Conservation (phyloP, 2,888 invertebrate genomes). For the Octonoba sinensis region DNA sequence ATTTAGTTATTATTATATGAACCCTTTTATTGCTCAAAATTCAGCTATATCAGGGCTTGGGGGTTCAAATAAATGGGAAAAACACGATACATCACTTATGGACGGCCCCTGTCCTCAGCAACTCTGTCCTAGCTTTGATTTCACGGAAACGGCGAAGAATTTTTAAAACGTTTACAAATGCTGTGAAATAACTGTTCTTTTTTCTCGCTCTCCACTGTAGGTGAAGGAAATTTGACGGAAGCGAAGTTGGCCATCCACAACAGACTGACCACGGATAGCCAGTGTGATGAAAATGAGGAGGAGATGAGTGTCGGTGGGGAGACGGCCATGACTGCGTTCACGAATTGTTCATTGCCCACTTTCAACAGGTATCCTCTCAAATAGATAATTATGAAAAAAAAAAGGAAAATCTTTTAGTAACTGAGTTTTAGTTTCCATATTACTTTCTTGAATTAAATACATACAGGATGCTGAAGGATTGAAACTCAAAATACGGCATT, state of each 20-base stretch:
- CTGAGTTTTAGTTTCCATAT: neutral
- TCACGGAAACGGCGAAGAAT: too few relatives aligned
- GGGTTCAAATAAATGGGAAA: too few relatives aligned
- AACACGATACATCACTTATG: too few relatives aligned
- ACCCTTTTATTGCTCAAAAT: too few relatives aligned
- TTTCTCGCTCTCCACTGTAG: neutral
- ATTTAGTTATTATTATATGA: too few relatives aligned
- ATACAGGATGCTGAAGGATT: too few relatives aligned
- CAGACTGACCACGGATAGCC: conserved; percentile 13
- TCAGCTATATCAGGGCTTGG: too few relatives aligned
- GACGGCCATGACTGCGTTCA: conserved; percentile 68
- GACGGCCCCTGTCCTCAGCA: too few relatives aligned
- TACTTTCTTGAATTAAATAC: neutral
- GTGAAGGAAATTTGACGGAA: conserved; percentile 35
- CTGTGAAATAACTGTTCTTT: neutral
- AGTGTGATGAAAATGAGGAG: conserved; percentile 37
- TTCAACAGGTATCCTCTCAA: conserved; percentile 35
- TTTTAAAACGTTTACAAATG: too few relatives aligned
- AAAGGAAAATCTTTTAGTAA: neutral
- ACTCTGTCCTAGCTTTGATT: too few relatives aligned
- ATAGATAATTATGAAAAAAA: too few relatives aligned
- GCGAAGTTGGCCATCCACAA: conserved; percentile 42
- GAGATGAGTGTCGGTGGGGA: conserved; percentile 46
- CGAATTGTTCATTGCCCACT: conserved; percentile 38
- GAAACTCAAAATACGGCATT: too few relatives aligned